Evolutionary conservation across 1,140 invertebrate species (phyloP), one percentile per base, ranked within the genome.

Genomic region (Riptortus pedestris): DNA sequence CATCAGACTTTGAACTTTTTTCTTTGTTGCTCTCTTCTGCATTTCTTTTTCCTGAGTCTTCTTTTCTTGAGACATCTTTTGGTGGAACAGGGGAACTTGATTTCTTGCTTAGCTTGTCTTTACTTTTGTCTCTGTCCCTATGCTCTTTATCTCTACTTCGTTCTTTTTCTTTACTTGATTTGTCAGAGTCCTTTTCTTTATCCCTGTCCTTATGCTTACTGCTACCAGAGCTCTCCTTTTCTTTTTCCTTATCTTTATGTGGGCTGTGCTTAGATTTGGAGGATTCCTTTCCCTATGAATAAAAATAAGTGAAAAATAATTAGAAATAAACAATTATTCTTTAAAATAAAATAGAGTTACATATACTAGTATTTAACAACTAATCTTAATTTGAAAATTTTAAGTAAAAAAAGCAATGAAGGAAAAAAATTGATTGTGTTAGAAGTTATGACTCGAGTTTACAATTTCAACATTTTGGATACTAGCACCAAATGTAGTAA

Each of bases 201-300:
- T 67, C 71, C 73, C 69, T 73, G 2, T 67, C 64, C 24, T 63
- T 60, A 38, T 72, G 83, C 82, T 45, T 79, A 80, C n/a, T 83
- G 80, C n/a, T 79, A 75, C 71, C 81, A 48, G 81, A 26, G 70
- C 73, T 76, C 74, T 70, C 78, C 76, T 71, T 78, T 74, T 64
- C 78, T 75, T 73, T 77, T 71, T 73, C 66, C 69, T 77, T 71
- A 29, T 81, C 79, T 70, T 81, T 82, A 62, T 79, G 75, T 24
- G 77, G 76, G 69, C 76, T 79, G 43, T 78, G 75, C 68, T 82
- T 67, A 28, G 58, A 22, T 55, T 67, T 66, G 2, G 72, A 66
- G 61, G 60, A 62, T 43, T 64, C 66, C 29, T 69, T 66, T 5
- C 31, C 60, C 63, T 66, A n/a, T n/a, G 48, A 62, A 68, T 63